A percentile compares a stretch with the other conserved stretches of the same genome.
phyloP scores from a whole-genome alignment of 2,797 vertebrate species.

The Arctocebus calabarensis region DNA sequence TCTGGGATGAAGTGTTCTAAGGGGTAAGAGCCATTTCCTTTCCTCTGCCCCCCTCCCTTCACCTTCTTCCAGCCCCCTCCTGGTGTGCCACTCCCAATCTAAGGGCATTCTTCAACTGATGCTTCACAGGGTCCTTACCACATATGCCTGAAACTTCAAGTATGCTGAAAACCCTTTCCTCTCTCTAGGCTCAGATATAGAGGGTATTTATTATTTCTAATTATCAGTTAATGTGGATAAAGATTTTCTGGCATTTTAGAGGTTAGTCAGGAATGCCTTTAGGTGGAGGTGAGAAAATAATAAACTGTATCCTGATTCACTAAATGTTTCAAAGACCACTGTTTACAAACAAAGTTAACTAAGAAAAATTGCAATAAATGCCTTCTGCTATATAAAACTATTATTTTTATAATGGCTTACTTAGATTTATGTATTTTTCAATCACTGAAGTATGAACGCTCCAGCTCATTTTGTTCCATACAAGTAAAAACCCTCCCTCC shows the following conservation, averaged over 20 bases:
- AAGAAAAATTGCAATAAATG: constrained; percentile 34
- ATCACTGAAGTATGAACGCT: constrained; percentile 35
- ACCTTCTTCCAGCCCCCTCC: background rate
- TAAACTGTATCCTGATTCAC: constrained; percentile 26
- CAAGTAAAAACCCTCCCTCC: background rate
- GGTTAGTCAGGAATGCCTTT: constrained; percentile 45
- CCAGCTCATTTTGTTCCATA: background rate
- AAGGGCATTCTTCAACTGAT: background rate
- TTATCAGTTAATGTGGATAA: background rate
- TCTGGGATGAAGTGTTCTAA: background rate
- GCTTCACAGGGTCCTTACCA: background rate
- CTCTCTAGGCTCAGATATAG: background rate
- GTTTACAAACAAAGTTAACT: constrained; percentile 30
- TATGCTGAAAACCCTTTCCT: background rate
- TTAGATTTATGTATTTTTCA: constrained; percentile 27
- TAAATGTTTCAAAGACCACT: constrained; percentile 42
- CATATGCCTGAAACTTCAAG: background rate
- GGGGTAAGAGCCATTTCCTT: background rate
- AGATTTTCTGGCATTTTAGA: constrained; percentile 44
- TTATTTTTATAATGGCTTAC: background rate
- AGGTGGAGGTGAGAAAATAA: background rate
- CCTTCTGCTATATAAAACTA: background rate
- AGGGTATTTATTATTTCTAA: background rate
- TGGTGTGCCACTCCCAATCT: background rate
- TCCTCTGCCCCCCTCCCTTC: background rate